Conservation (phyloP, 2,797 vertebrate species). For the Rhincodon typus region DNA sequence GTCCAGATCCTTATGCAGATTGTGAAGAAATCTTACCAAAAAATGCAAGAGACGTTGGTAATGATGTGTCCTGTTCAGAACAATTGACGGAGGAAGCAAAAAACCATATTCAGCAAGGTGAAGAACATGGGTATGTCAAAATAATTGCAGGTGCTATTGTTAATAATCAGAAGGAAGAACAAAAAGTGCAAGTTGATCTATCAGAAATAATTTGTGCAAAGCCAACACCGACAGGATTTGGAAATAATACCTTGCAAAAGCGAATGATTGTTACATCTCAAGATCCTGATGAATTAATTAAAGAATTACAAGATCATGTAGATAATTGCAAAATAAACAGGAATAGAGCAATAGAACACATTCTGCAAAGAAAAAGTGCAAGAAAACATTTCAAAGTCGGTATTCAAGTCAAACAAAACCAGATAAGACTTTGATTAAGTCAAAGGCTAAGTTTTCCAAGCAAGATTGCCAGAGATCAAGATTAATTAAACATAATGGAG, state of each 20-base stretch:
- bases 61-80: background rate
- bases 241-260: background rate
- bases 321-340: no score
- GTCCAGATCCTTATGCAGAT: background rate
- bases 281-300: conserved; percentile 4
- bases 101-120: background rate
- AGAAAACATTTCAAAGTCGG: background rate
- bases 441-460: conserved; percentile 21
- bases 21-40: conserved; percentile 25
- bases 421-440: background rate
- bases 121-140: conserved; percentile 20
- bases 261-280: background rate
- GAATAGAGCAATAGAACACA: no score
- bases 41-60: background rate
- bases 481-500: background rate
- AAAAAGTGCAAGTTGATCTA: background rate
- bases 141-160: background rate
- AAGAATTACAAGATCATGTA: no score
- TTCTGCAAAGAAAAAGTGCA: background rate
- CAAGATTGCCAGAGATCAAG: background rate
- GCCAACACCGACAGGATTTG: background rate
- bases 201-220: conserved; percentile 8
- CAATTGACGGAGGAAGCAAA: conserved; percentile 2
- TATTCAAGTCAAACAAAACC: conserved; percentile 21
- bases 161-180: conserved; percentile 8